Evolutionary conservation across 2,113 vertebrate species (phyloP).

Genomic region (Eclectus roratus): DNA sequence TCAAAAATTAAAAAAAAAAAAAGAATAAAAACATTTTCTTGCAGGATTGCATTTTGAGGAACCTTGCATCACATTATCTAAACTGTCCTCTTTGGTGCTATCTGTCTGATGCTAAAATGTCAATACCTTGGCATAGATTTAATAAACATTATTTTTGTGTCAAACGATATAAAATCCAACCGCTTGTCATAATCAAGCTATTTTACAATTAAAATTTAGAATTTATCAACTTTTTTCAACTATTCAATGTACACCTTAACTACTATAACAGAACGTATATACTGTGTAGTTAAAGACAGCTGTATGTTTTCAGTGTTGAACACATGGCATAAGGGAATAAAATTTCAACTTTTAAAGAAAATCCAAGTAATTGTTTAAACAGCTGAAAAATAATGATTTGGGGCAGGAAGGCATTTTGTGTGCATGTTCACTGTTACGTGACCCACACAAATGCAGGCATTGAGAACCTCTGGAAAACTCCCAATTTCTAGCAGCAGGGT

Average conservation of each 20-base stretch:
- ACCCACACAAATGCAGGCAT: conserved; percentile 4
- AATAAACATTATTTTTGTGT: neutral
- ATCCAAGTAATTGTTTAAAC: neutral
- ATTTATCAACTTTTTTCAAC: neutral
- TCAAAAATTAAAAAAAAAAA: neutral
- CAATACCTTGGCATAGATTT: neutral
- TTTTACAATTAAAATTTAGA: neutral
- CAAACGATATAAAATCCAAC: neutral
- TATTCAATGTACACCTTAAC: neutral
- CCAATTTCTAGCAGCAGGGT: neutral
- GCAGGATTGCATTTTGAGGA: neutral
- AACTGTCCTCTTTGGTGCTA: neutral
- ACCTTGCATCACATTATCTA: neutral
- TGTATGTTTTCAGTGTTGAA: neutral
- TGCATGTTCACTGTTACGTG: neutral
- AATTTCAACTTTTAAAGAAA: neutral
- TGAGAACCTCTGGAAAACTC: conserved; percentile 35
- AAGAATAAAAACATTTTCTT: neutral
- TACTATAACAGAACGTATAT: neutral
- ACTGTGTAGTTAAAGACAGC: rapidly evolving
- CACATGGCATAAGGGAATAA: neutral
- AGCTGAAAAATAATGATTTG: neutral
- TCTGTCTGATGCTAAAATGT: neutral
- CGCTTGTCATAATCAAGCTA: neutral
- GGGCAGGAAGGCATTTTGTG: neutral